Evolutionary conservation across 2,113 vertebrate species (phyloP).

Genomic region (Toxostoma redivivum): DNA sequence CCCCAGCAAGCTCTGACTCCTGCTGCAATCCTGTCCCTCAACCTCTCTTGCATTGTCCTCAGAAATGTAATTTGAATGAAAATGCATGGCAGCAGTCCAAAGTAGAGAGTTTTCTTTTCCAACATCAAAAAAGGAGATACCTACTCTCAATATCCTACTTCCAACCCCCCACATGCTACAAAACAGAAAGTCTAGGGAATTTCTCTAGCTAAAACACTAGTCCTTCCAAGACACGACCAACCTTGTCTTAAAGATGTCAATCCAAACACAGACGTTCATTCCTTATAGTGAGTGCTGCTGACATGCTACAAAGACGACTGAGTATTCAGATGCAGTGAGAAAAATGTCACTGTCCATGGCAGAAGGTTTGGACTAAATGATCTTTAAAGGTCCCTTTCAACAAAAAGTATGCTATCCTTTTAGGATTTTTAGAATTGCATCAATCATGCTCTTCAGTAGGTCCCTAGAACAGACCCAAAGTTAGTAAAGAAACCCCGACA

Average conservation of each 20-base stretch:
- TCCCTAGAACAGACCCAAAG: not conserved
- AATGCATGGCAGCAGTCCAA: not conserved
- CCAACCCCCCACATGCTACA: not conserved
- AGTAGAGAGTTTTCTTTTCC: not conserved
- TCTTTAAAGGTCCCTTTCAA: not conserved
- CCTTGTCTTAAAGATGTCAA: not conserved
- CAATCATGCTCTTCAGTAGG: not conserved
- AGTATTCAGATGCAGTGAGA: not conserved
- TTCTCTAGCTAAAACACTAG: not conserved
- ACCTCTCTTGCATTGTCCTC: not conserved
- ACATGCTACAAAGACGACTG: not conserved
- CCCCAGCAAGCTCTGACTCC: not conserved
- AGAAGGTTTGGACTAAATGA: not conserved
- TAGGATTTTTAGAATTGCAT: not conserved
- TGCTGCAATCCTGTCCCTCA: not conserved
- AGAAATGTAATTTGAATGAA: not conserved
- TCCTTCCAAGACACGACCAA: not conserved
- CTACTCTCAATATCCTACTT: not conserved
- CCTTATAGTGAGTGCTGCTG: not conserved
- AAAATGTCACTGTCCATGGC: not conserved
- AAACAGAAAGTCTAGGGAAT: not conserved
- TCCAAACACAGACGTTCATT: not conserved
- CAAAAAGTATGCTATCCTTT: not conserved
- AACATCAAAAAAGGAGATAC: not conserved
- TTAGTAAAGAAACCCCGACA: accelerated